Conservation (phyloP, 2,888 invertebrate species). For the Meganola albula region DNA sequence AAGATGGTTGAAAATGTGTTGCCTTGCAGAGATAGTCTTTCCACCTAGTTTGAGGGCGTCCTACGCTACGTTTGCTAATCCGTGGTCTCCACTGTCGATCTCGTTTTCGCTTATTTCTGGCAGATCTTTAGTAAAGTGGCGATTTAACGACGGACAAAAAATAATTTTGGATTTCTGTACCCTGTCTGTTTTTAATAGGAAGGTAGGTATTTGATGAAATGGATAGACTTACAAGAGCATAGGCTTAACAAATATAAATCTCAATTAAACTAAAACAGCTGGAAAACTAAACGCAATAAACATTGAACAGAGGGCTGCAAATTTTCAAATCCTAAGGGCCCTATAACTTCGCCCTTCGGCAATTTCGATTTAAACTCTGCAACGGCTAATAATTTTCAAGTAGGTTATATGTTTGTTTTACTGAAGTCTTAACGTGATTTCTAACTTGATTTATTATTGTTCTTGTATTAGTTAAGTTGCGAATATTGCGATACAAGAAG, state of each 20-base stretch:
- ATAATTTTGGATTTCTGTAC: too few relatives aligned
- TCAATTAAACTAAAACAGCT: slow-evolving; percentile 36
- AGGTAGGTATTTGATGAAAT: too few relatives aligned
- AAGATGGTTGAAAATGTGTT: too few relatives aligned
- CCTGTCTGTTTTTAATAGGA: too few relatives aligned
- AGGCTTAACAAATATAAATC: slow-evolving; percentile 34
- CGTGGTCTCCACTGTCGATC: too few relatives aligned
- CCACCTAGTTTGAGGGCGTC: too few relatives aligned
- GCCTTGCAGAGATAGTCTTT: too few relatives aligned
- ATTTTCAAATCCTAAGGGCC: slow-evolving; percentile 47
- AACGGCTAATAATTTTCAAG: slow-evolving; percentile 45
- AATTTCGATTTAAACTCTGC: slow-evolving; percentile 44
- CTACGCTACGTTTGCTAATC: too few relatives aligned
- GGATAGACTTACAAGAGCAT: too few relatives aligned
- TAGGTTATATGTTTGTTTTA: slow-evolving; percentile 42
- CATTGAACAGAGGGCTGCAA: slow-evolving; percentile 41
- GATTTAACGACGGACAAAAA: too few relatives aligned
- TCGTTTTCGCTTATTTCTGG: too few relatives aligned
- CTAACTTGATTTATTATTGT: slow-evolving; percentile 29
- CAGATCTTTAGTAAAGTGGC: too few relatives aligned
- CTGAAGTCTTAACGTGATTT: slow-evolving; percentile 24
- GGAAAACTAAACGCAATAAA: slow-evolving; percentile 37
- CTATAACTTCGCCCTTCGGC: slow-evolving; percentile 47
- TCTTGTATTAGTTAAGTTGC: slow-evolving; percentile 28
- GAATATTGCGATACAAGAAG: slow-evolving; percentile 3